Conservation (phyloP, 2,888 invertebrate species). For the Limnephilus lunatus region DNA sequence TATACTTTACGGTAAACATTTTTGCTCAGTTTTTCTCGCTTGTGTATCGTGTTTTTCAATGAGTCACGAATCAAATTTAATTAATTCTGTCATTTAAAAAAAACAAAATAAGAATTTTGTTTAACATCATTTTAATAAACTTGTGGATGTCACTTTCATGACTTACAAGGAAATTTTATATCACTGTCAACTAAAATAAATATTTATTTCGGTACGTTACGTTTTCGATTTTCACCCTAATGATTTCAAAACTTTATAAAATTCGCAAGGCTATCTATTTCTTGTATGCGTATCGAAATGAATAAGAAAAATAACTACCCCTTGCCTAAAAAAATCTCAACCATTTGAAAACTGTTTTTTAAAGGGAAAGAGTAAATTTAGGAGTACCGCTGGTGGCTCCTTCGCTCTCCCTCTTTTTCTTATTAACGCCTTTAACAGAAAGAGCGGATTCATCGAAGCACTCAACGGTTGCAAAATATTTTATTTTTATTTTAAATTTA, state of each 20-base stretch:
- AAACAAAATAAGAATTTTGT: neutral
- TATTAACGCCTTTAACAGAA: neutral
- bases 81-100: neutral
- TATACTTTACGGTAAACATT: no score
- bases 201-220: neutral
- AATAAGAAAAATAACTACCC: neutral
- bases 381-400: no score
- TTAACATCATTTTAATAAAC: neutral
- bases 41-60: no score
- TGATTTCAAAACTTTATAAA: neutral
- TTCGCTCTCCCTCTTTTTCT: neutral
- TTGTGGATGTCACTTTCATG: neutral
- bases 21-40: no score
- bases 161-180: neutral
- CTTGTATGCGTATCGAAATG: neutral
- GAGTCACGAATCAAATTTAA: neutral
- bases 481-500: no score
- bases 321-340: neutral
- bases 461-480: neutral
- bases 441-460: neutral
- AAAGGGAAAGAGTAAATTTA: neutral
- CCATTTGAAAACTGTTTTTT: no score
- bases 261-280: neutral
- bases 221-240: neutral
- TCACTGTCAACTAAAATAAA: neutral